Evolutionary conservation across 2,797 vertebrate species (phyloP).

Genomic region (Iguana delicatissima): DNA sequence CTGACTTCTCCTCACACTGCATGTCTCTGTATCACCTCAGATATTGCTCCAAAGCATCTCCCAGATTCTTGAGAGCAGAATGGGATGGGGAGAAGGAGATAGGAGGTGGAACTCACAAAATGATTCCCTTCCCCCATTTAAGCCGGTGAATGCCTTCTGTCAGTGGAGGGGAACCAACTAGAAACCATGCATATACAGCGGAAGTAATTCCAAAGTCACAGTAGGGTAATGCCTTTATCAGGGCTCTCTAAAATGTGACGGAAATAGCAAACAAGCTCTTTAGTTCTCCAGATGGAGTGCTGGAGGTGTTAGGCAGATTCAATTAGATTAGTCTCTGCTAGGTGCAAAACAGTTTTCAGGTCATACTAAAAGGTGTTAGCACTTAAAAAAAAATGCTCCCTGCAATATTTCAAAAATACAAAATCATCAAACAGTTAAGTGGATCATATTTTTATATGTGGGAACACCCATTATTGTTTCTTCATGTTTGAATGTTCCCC

Average conservation of each 20-base stretch:
- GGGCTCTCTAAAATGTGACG: background rate
- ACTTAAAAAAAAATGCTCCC: background rate
- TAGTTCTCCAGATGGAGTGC: background rate
- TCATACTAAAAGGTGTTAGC: background rate
- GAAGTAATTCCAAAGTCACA: background rate
- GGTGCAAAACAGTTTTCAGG: background rate
- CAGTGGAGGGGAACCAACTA: background rate
- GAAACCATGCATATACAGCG: background rate
- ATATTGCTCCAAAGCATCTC: background rate
- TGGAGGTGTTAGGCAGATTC: background rate
- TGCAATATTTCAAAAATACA: background rate
- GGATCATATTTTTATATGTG: background rate
- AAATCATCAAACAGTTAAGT: background rate
- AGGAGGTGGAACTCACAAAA: background rate
- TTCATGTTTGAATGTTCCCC: background rate
- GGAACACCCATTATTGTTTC: background rate
- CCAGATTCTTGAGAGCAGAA: background rate
- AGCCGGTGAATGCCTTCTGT: background rate
- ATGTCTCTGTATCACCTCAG: background rate
- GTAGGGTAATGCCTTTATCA: background rate
- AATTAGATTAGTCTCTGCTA: constrained; percentile 1
- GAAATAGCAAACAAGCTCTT: background rate
- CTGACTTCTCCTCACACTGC: background rate
- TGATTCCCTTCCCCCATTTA: background rate
- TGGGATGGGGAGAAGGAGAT: background rate